Evolutionary conservation across 2,113 vertebrate species (phyloP).

Genomic region (Oxyruncus cristatus): DNA sequence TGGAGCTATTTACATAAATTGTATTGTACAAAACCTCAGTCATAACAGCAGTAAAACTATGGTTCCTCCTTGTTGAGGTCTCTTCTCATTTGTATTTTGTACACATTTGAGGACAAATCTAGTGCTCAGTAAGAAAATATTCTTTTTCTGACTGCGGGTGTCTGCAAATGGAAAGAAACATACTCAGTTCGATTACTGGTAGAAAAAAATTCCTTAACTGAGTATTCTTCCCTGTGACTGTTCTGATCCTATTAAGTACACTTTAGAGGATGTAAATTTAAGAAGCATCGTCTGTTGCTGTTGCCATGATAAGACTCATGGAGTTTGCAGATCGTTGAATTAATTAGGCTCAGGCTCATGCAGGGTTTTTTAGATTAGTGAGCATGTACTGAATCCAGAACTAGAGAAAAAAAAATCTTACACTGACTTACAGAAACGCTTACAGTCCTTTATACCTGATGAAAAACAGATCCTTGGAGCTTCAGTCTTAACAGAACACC

Average conservation of each 20-base stretch:
- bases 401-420: not conserved
- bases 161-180: not conserved
- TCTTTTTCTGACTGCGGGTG: not conserved
- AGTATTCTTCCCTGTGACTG: constrained; percentile 13
- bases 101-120: not conserved
- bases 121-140: not conserved
- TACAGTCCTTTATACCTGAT: not conserved
- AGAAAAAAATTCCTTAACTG: constrained; percentile 19
- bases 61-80: not conserved
- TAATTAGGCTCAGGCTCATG: constrained; percentile 39
- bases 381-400: constrained; percentile 36
- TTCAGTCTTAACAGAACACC: not conserved
- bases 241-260: constrained; percentile 36
- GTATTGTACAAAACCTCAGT: not conserved
- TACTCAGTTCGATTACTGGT: not conserved
- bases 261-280: constrained; percentile 36
- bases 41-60: not conserved
- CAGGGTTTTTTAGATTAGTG: constrained; percentile 27
- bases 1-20: not conserved
- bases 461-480: not conserved
- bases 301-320: constrained; percentile 35
- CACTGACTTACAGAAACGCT: not conserved
- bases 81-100: not conserved
- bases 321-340: constrained; percentile 45
- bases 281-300: constrained; percentile 44